Base-by-base conservation (phyloP, 2,113 vertebrate genomes). In the Perognathus longimembris region DNA sequence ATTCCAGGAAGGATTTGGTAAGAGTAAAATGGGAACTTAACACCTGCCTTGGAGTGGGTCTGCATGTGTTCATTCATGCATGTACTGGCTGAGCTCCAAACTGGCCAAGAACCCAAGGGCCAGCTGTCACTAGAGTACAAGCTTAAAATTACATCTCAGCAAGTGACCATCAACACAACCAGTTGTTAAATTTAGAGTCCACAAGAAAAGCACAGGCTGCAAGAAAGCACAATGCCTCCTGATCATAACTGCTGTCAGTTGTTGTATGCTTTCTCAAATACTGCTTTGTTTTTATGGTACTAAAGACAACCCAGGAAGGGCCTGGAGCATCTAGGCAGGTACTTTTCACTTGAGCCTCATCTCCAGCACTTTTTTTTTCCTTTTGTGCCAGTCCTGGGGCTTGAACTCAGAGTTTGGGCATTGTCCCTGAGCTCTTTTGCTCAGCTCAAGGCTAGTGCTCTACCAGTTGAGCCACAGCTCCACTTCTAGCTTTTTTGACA, bases 101-200 rank as follows among this genome's bases (percentile, higher is more conserved):
- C 38, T 36, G 20, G 40, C 24, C 18, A 85, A 84, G 64, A 78
- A 42, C 75, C 88, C 71, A 40, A 42, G 66, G 34, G 67, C 32
- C 91, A 92, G 76, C 81, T 87, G 76, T 81, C n/a, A 5, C 85
- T 18, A 38, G 59, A 38, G 5, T 14, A 74, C 63, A 92, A 78
- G 40, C 17, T 42, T 45, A 63, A 8, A 1, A 61, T 12, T 32
- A 32, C 66, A 67, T 30, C 24, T 63, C 61, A n/a, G 88, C 45
- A 38, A 78, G 26, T 24, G 50, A 22, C 61, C 77, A 50, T 2
- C 42, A 45, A 83, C 26, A 42, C 1, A 1, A 30, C 21, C 61
- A 83, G 42, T 15, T 70, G 78, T 77, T 83, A 42, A 12, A 8
- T 24, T 18, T 28, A 21, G 10, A 73, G 40, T 54, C 42, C 12